Evolutionary conservation across 2,888 invertebrate genomes (phyloP).

Genomic region (Entomobrya multifasciata): DNA sequence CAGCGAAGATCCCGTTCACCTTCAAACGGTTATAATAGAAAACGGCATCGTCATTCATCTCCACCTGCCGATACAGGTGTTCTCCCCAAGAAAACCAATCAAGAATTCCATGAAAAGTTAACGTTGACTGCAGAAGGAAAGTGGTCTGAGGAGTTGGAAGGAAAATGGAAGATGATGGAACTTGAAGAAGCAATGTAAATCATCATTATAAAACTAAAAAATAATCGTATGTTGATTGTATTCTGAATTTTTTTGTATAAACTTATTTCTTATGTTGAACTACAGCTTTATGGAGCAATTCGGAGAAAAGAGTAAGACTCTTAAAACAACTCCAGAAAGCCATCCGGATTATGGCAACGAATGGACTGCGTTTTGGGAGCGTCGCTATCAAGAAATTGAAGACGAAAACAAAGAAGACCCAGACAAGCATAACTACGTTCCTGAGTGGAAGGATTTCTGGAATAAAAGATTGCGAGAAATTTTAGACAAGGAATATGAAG

Average conservation of each 20-base stretch:
- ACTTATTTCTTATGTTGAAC: not conserved
- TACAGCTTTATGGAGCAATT: constrained; percentile 71
- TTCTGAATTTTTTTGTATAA: too few relatives aligned
- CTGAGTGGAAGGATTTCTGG: constrained; percentile 79
- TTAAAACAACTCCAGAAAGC: constrained; percentile 74
- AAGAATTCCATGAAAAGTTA: constrained; percentile 76
- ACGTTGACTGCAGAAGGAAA: constrained; percentile 76
- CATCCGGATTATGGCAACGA: constrained; percentile 77
- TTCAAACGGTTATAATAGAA: constrained; percentile 50
- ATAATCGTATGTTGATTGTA: too few relatives aligned
- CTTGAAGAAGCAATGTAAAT: constrained; percentile 75
- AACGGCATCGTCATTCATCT: constrained; percentile 58
- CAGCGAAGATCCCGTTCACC: constrained; percentile 65
- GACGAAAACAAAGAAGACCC: constrained; percentile 71
- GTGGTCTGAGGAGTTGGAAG: constrained; percentile 78
- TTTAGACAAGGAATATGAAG: constrained; percentile 71
- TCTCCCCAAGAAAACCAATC: constrained; percentile 60
- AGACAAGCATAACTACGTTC: constrained; percentile 75
- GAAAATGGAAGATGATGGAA: constrained; percentile 77
- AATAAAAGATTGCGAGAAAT: constrained; percentile 63
- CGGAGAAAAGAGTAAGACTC: constrained; percentile 52
- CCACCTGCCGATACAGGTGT: constrained; percentile 37
- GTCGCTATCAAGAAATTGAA: constrained; percentile 76
- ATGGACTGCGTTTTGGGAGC: constrained; percentile 79
- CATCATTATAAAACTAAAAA: too few relatives aligned